Conservation (phyloP, 2,888 invertebrate species). For the Entomobrya multifasciata region DNA sequence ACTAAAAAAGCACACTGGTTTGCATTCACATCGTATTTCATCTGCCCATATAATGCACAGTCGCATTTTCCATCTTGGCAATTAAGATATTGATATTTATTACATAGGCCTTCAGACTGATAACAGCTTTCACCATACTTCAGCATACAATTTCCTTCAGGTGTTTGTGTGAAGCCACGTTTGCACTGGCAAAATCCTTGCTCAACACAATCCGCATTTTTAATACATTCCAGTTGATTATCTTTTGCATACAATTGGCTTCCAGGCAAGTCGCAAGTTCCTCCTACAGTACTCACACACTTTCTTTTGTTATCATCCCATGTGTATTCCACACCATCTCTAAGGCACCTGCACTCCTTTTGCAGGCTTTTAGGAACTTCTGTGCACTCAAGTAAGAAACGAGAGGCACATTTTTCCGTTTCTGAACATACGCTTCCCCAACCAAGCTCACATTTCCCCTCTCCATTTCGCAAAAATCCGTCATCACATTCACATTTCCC, state of each 20-base stretch:
- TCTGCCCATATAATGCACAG: conserved; percentile 56
- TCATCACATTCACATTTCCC: conserved; percentile 51
- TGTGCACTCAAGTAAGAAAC: conserved; percentile 33
- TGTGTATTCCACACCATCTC: conserved; percentile 36
- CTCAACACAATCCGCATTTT: conserved; percentile 24
- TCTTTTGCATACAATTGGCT: not conserved
- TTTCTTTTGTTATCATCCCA: conserved; percentile 55
- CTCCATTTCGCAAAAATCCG: conserved; percentile 28
- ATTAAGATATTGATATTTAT: conserved; percentile 28
- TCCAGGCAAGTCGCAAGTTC: not conserved
- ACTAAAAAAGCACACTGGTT: conserved; percentile 29
- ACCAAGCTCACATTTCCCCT: conserved; percentile 29
- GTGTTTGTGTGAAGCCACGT: conserved; percentile 31
- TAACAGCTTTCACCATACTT: conserved; percentile 42
- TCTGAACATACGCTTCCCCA: conserved; percentile 35
- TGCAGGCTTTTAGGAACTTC: not conserved
- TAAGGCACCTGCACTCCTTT: conserved; percentile 30
- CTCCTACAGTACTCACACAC: conserved; percentile 49
- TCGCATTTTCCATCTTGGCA: conserved; percentile 44
- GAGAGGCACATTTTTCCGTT: conserved; percentile 16
- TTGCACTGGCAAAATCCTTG: conserved; percentile 32
- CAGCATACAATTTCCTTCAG: conserved; percentile 26
- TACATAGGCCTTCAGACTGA: not conserved
- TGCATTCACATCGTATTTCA: conserved; percentile 8
- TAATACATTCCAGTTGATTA: conserved; percentile 56